Evolutionary conservation across 2,797 vertebrate genomes (phyloP), one percentile per base, ranked within the genome.

Genomic region (Chaunax sp.): DNA sequence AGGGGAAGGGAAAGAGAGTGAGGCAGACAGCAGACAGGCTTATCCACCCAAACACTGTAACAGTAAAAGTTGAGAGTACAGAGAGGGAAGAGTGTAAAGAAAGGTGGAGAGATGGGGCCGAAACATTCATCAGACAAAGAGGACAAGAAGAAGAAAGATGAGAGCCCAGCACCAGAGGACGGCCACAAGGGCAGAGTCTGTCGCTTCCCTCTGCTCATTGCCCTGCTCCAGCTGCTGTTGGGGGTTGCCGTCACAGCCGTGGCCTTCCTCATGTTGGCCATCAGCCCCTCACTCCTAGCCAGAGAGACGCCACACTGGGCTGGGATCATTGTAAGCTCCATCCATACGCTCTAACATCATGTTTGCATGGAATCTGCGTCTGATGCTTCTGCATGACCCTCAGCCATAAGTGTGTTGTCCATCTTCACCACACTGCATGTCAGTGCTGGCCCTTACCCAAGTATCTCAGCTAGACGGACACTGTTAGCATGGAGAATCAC

Each of bases 221-320:
- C 96, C 19, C 66, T 96, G 81, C 84, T 97, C 78, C 98, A 99
- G 96, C 95, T 99, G 93, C 92, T 94, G 20, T 78, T 99, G 81
- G 97, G 96, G 85, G 83, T 93, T 82, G 89, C 95, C 49, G 90
- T 97, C 45, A 89, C 94, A 16, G 94, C 87, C 61, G 86, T 99
- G 95, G 97, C 96, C 91, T 97, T 99, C 92, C 91, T 98, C 47
- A 97, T 95, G 96, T 89, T 94, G 76, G 89, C 92, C 90, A 68
- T 94, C 94, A 98, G 96, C 88, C 89, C 96, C 80, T 98, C 97
- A 52, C 93, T 99, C 84, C 91, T 93, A 84, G 90, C 94, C 94
- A 93, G 98, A 89, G 97, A 98, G 94, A 97, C 98, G 64, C 98
- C 98, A 56, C 95, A 97, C 90, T 99, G 98, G 98, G 97, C 97